Evolutionary conservation across 1,140 invertebrate genomes (phyloP).

Genomic region (Globodera rostochiensis): DNA sequence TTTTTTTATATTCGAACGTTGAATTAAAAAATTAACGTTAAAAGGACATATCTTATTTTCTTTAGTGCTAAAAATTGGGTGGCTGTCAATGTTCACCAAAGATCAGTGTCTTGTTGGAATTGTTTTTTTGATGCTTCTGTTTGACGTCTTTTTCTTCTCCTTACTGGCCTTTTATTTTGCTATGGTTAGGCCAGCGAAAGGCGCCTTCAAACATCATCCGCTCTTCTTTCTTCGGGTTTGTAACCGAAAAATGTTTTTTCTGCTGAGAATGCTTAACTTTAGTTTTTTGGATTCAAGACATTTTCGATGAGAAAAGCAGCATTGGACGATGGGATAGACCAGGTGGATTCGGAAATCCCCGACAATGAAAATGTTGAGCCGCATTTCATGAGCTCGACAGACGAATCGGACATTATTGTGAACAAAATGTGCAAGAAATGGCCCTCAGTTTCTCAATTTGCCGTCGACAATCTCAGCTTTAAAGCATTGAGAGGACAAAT

Average conservation of each 20-base stretch:
- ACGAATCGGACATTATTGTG: conserved; percentile 54
- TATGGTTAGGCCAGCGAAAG: conserved; percentile 46
- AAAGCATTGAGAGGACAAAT: conserved; percentile 51
- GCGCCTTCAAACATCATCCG: conserved; percentile 37
- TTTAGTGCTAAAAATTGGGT: conserved; percentile 50
- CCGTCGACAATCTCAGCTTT: conserved; percentile 50
- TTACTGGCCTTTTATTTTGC: conserved; percentile 49
- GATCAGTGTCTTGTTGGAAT: conserved; percentile 45
- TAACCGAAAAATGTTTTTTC: not conserved
- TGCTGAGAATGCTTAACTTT: not conserved
- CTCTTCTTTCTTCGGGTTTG: conserved; percentile 44
- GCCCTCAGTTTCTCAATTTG: conserved; percentile 12
- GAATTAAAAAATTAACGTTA: too few relatives aligned
- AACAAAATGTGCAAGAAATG: conserved; percentile 45
- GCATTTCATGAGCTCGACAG: conserved; percentile 21
- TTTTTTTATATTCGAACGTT: too few relatives aligned
- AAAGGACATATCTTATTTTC: not conserved
- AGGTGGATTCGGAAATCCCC: conserved; percentile 29
- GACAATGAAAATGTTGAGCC: conserved; percentile 37
- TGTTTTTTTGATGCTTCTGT: conserved; percentile 47
- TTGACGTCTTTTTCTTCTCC: conserved; percentile 42
- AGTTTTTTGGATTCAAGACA: not conserved
- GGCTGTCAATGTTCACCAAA: conserved; percentile 39
- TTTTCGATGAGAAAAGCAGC: not conserved
- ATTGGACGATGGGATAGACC: conserved; percentile 20